Base-by-base conservation (phyloP, 1,140 invertebrate genomes). In the Battus philenor region DNA sequence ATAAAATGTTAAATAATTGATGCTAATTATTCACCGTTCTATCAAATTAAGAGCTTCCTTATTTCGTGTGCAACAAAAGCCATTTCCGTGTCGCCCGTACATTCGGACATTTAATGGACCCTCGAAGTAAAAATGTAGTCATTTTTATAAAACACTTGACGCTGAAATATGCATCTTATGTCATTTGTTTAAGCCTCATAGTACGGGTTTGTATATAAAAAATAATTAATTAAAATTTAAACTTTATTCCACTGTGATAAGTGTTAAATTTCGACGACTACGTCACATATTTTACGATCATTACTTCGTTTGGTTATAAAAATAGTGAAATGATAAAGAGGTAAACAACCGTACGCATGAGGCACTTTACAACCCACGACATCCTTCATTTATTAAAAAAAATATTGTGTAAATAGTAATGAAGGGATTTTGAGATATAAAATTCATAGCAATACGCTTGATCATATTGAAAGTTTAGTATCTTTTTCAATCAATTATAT, bases 1-100 rank as follows among this genome's bases (percentile, higher is more conserved):
- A 39, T 39, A 39, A 39, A 39, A 39, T 24, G 36, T 39, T 15
- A 39, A 39, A 39, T 26, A 39, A 39, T 39, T 26, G 20, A 15
- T 13, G 36, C 12, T 39, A 39, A 39, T 39, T 24, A 39, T 39
- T 39, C 36, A 39, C 24, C 36, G 20, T 39, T 39, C 26, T 39
- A 39, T 39, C 36, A 39, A 39, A 39, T 39, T 39, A 39, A 39
- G 36, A 24, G 20, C 36, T 39, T 39, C 36, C 36, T 39, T 39
- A 39, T 39, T 39, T 13, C 36, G 36, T 13, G 15, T 24, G 36
- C 36, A 39, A 39, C 36, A 39, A 39, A 39, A 22, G 13, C 20
- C 36, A 39, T 39, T 24, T 39, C 36, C 32, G 32, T 18, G 16
- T 17, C 15, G 11, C 16, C n/a, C 9, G 9, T 29, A 4, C 6